phyloP scores from a whole-genome alignment of 2,797 vertebrate genomes.

The Myotis daubentonii region DNA sequence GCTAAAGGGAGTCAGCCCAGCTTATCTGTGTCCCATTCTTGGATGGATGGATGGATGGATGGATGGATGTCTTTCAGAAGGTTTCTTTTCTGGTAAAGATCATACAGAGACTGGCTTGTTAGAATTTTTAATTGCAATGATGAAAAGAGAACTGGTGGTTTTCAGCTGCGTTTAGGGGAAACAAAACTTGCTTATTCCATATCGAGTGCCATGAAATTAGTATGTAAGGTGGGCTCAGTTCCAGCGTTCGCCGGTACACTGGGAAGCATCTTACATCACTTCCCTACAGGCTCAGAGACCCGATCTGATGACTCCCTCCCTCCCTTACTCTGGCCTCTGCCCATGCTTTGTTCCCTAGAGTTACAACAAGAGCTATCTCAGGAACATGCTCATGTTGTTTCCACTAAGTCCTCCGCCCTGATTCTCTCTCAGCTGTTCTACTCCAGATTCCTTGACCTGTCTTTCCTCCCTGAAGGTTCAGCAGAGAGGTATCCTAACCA shows the following conservation, averaged over 20 bases:
- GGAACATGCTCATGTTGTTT: not conserved
- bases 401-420: not conserved
- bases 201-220: not conserved
- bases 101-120: not conserved
- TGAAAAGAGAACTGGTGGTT: constrained; percentile 24
- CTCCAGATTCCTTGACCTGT: not conserved
- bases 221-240: not conserved
- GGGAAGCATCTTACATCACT: not conserved
- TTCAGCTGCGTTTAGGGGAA: not conserved
- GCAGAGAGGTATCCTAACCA: not conserved
- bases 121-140: not conserved
- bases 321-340: not conserved
- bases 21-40: not conserved
- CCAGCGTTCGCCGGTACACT: not conserved
- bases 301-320: not conserved
- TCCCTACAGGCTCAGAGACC: not conserved
- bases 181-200: not conserved
- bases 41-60: not conserved
- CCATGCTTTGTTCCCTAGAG: not conserved
- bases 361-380: not conserved
- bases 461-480: not conserved
- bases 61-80: not conserved
- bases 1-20: not conserved
- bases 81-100: constrained; percentile 7
- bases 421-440: not conserved